Conservation (phyloP, 2,888 invertebrate species). For the Andrena chrysosceles region DNA sequence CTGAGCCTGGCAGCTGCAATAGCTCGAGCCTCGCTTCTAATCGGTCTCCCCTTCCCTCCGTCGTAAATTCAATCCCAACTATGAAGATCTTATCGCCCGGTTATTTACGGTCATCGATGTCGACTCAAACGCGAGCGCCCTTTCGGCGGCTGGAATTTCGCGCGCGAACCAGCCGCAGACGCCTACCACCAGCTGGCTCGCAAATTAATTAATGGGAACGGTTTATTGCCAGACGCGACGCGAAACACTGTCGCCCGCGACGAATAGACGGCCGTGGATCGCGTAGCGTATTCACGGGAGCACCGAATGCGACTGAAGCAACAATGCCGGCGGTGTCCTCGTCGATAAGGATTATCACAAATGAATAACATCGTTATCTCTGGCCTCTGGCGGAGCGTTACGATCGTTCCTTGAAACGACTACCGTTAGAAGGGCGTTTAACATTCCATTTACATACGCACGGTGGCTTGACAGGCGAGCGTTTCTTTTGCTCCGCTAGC, state of each 20-base stretch:
- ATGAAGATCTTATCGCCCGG: constrained; percentile 39
- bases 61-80: constrained; percentile 22
- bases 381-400: constrained; percentile 29
- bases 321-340: constrained; percentile 56
- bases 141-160: background rate
- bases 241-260: constrained; percentile 4
- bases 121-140: background rate
- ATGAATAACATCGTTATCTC: constrained; percentile 71
- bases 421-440: constrained; percentile 20
- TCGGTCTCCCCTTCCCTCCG: background rate
- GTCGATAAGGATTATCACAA: constrained; percentile 72
- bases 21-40: constrained; percentile 39
- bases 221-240: background rate
- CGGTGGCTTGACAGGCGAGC: background rate
- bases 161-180: background rate
- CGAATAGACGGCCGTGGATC: constrained; percentile 12
- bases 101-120: constrained; percentile 12
- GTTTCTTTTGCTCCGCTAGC: background rate
- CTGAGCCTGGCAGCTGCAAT: constrained; percentile 44
- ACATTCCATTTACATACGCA: constrained; percentile 46
- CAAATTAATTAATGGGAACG: background rate
- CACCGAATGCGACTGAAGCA: constrained; percentile 52
- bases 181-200: background rate
- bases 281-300: constrained; percentile 30
- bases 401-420: constrained; percentile 33